A percentile compares a stretch with the other conserved stretches of the same genome.
Conservation (phyloP, 2,888 invertebrate genomes). For the Drosophila kanekoi region DNA sequence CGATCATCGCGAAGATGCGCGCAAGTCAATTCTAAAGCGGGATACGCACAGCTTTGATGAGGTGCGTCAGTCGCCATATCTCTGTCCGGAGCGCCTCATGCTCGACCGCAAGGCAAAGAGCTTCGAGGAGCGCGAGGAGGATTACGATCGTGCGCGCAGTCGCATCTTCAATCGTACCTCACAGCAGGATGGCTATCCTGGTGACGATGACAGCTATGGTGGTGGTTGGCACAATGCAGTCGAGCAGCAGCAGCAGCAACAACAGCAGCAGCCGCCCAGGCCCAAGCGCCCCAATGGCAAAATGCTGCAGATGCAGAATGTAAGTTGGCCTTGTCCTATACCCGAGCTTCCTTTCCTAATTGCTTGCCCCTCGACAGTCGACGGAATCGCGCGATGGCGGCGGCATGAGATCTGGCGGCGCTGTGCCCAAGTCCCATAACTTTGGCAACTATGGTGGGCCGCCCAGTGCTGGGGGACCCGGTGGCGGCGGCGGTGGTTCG, state of each 20-base stretch:
- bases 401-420: conserved; percentile 83
- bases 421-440: conserved; percentile 93
- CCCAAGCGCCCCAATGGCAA: conserved; percentile 83
- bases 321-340: conserved; percentile 35
- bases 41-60: conserved; percentile 93
- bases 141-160: conserved; percentile 93
- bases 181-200: conserved; percentile 69
- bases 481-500: conserved; percentile 62
- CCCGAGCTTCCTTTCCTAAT: background rate
- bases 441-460: conserved; percentile 92
- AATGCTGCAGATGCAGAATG: conserved; percentile 84
- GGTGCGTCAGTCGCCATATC: conserved; percentile 85
- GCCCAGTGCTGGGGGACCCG: conserved; percentile 86
- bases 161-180: conserved; percentile 90
- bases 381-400: conserved; percentile 82
- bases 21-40: conserved; percentile 93
- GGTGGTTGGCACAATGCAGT: conserved; percentile 70
- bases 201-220: conserved; percentile 67
- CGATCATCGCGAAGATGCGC: conserved; percentile 88
- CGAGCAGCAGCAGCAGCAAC: conserved; percentile 66
- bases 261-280: conserved; percentile 66
- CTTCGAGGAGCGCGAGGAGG: conserved; percentile 95
- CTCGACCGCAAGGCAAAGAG: conserved; percentile 92
- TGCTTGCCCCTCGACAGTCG: conserved; percentile 51
- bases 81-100: conserved; percentile 88